These are phyloP conservation scores for Oreochromis spilurus DNA, from an alignment of 2,113 vertebrate genomes.

Conservation along the genomic window DNA sequence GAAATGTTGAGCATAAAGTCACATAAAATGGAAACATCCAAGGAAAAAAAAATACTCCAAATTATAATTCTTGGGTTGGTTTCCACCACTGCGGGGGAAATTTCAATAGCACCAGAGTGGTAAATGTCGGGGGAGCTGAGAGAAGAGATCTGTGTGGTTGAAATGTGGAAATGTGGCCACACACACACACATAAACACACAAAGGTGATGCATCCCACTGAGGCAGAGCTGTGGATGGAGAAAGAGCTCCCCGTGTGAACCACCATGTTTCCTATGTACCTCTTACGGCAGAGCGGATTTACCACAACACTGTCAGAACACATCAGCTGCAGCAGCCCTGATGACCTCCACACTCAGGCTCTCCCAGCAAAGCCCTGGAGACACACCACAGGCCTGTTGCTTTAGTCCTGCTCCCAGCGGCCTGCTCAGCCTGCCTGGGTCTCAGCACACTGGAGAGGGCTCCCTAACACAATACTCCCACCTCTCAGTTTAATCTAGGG, in stretches of 20 bases:
- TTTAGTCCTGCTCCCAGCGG: conserved; percentile 46
- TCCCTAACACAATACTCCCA: conserved; percentile 32
- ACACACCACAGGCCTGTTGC: conserved; percentile 52
- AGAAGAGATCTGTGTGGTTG: background rate
- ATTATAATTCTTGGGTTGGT: background rate
- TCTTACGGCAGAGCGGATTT: conserved; percentile 58
- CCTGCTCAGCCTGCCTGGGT: background rate
- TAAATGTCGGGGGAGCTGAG: background rate
- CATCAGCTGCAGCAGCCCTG: conserved; percentile 52
- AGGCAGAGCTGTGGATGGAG: conserved; percentile 8
- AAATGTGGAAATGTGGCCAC: background rate
- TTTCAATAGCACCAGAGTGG: background rate
- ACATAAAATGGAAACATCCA: background rate
- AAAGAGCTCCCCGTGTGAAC: conserved; percentile 52
- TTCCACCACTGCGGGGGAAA: background rate
- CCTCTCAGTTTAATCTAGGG: conserved; percentile 33
- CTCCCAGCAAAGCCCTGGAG: conserved; percentile 29
- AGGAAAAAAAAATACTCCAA: background rate
- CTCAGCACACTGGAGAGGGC: background rate
- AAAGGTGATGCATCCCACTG: background rate
- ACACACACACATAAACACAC: background rate
- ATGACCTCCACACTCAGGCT: conserved; percentile 41
- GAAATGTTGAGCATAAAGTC: background rate
- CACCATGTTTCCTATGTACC: conserved; percentile 48
- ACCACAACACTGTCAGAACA: conserved; percentile 70